These are phyloP conservation scores for Otolemur crassicaudatus DNA, from an alignment of 2,797 vertebrate species.

Conservation along the genomic window DNA sequence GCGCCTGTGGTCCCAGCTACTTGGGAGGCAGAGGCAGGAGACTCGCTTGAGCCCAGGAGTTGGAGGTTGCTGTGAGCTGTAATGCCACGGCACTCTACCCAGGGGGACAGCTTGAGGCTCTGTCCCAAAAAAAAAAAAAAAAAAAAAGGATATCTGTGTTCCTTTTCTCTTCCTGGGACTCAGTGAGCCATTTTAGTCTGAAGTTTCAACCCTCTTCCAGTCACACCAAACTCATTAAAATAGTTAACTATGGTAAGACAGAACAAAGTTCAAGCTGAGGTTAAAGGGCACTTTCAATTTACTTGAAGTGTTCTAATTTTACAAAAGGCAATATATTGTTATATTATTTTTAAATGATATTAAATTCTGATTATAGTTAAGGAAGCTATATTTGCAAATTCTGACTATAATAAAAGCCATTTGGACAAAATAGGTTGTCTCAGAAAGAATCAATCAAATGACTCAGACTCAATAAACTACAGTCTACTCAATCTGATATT, in stretches of 20 bases:
- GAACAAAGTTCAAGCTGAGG: neutral
- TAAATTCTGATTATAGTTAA: constrained; percentile 29
- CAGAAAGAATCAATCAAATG: constrained; percentile 37
- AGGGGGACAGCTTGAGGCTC: too few relatives aligned
- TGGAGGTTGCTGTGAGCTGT: too few relatives aligned
- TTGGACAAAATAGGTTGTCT: constrained; percentile 21
- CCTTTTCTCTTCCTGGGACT: constrained; percentile 14
- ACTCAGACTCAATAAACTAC: neutral
- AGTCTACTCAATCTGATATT: neutral
- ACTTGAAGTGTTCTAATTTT: constrained; percentile 22
- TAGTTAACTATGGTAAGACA: neutral
- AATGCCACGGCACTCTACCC: too few relatives aligned
- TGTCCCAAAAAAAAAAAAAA: too few relatives aligned
- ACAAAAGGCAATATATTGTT: constrained; percentile 36
- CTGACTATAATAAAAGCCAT: neutral
- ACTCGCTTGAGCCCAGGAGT: too few relatives aligned
- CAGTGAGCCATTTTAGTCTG: neutral
- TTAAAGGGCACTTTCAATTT: constrained; percentile 11
- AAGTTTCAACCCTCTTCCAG: neutral
- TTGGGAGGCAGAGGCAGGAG: too few relatives aligned
- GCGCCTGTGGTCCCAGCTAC: too few relatives aligned
- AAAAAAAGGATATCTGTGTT: neutral
- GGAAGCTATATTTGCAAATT: constrained; percentile 22
- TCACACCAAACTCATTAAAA: constrained; percentile 3
- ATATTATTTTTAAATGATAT: neutral